Base-by-base conservation (phyloP, 2,113 vertebrate genomes). In the Psittacula cyanocephala region DNA sequence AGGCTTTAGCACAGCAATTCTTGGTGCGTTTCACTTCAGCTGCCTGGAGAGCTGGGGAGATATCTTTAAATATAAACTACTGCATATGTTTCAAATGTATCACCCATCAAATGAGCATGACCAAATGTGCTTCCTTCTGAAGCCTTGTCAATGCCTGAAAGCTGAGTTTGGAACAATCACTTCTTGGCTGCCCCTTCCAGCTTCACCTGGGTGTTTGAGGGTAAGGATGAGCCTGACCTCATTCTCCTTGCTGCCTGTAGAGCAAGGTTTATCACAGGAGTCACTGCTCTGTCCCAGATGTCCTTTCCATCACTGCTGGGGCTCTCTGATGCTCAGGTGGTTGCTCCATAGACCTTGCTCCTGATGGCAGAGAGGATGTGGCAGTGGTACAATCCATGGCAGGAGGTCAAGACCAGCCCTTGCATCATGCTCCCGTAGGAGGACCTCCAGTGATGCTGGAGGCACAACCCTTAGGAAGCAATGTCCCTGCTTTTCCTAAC, bases 371-470 rank as follows among this genome's bases (percentile, higher is more conserved):
- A 60, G 52, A 33, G 60, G 29, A 46, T 25, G n/a, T 72, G 74
- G 18, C 62, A 39, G 5, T 35, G 67, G 12, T 5, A 13, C 11
- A 22, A 37, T 5, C 33, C 14, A 4, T 9, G 43, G 35, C 52
- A 41, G 52, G 52, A 63, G 63, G 6, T 25, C 22, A 47, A 59
- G 80, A 72, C 39, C 80, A 72, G 23, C 28, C 22, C 4, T 22
- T 2, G 0, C 7, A 5, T 64, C 33, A 4, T 10, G 24, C 0
- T 3, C 35, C 41, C 0, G 1, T 20, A 52, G 44, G 14, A 83
- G 33, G 27, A 64, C 4, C 28, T 6, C 1, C 15, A 9, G 52
- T 24, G 6, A 3, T 37, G 1, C 0, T 47, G 63, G 14, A 57
- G 44, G 7, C 27, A 47, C 27, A 59, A 22, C 17, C 27, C 31